Evolutionary conservation across 2,888 invertebrate species (phyloP), one percentile per base, ranked within the genome.

Genomic region (Synergus umbraculus): DNA sequence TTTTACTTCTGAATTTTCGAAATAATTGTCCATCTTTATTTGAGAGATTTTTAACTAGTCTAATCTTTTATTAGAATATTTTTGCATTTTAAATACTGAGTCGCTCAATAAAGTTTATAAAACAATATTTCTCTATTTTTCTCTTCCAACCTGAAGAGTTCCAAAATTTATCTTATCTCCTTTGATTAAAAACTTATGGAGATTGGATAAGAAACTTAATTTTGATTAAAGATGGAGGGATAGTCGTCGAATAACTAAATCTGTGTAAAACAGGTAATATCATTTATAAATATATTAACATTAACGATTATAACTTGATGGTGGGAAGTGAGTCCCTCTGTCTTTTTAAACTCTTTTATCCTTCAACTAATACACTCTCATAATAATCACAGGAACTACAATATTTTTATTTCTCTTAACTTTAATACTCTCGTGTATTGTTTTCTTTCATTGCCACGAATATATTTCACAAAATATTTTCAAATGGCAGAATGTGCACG

Each of bases 201-300:
- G 10, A 46, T 13, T 13, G 46, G 13, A 46, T 46, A 12, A 46
- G 46, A 13, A 46, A 46, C n/a, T 37, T 13, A 7, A 46, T 46
- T 69, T 46, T 69, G 13, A 15, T 49, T 8, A 69, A 29, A 49
- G 15, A 49, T n/a, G 46, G 49, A 22, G 5, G 46, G 46, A 54
- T 13, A 8, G 49, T 37, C 18, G 15, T 29, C 54, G 0, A 73
- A 9, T 49, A 49, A 73, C 4, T 4, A 73, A 43, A 12, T 29
- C 22, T 18, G 7, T 58, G 37, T 49, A 18, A 76, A 49, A 18
- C 22, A 44, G 43, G 63, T 67, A 54, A 78, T 76, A 78, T 76
- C 18, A 29, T 73, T 73, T 73, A 73, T 73, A 73, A 73, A 73
- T 73, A 73, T 73, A 41, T 58, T 73, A 73, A 54, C 54, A 73